These are phyloP conservation scores for Sebastes steindachneri DNA, from an alignment of 2,797 vertebrate species.

Conservation along the genomic window DNA sequence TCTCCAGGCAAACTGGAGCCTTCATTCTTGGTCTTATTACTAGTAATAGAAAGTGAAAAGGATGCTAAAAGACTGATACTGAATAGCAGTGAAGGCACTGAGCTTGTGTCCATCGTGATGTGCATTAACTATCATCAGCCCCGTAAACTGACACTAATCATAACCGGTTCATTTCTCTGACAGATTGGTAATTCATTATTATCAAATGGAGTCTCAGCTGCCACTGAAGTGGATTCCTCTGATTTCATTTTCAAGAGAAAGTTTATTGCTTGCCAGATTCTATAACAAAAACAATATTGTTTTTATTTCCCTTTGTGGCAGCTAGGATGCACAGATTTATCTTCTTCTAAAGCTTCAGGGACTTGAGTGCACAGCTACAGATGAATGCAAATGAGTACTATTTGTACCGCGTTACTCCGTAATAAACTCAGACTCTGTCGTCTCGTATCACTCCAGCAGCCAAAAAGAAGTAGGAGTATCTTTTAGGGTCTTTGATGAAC, in stretches of 20 bases:
- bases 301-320: background rate
- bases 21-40: background rate
- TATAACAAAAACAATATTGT: conserved; percentile 1
- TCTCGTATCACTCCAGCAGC: background rate
- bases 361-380: background rate
- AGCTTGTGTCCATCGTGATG: background rate
- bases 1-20: background rate
- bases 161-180: conserved; percentile 35
- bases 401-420: background rate
- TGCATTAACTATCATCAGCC: conserved; percentile 14
- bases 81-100: conserved; percentile 2
- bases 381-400: conserved; percentile 23
- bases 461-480: background rate
- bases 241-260: conserved; percentile 35
- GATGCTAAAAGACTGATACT: background rate
- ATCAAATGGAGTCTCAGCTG: conserved; percentile 35
- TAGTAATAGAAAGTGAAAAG: conserved; percentile 6
- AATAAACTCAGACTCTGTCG: background rate
- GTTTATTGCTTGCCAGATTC: conserved; percentile 16
- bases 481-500: background rate
- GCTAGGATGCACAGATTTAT: background rate
- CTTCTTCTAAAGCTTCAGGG: conserved; percentile 11
- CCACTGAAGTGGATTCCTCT: conserved; percentile 6
- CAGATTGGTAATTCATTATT: conserved; percentile 34
- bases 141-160: conserved; percentile 30